Base-by-base conservation (phyloP, 2,888 invertebrate species). In the Acanthosepion pharaonis region DNA sequence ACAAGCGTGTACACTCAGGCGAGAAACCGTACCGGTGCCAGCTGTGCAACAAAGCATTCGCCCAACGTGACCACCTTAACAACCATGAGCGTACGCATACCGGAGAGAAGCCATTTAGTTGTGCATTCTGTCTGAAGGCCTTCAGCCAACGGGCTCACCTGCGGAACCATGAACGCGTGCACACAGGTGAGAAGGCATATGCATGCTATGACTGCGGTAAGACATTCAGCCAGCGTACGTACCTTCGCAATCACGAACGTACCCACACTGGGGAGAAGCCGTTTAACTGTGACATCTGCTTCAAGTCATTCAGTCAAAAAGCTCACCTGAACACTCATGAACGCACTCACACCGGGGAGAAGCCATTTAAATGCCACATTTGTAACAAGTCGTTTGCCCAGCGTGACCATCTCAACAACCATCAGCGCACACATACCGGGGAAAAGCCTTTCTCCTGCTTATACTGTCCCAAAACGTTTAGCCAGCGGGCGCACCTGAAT, bases 241-340 rank as follows among this genome's bases (percentile, higher is more conserved):
- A 93, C 93, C 93, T 93, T 49, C 93, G 93, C 49, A 93, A 93
- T 48, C 93, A 93, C 33, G 93, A 93, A 49, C 93, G 93, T n/a
- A 93, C 53, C 33, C 93, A 93, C 93, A 93, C 93, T 51, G 93
- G 93, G 49, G 93, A 93, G 93, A 93, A 51, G n/a, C 93, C 93
- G 53, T 93, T 93, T n/a, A 93, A 93, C 53, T 93, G 93, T 51
- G 93, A 51, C 93, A n/a, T 93, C n/a, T 93, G 93, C n/a, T 93
- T 93, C 53, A 93, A 93, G 93, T 93, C 93, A 9, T 93, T 93
- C 25, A 93, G 93, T 25, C 93, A 93, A 53, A 93, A 93, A 93
- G 93, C 93, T n/a, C 93, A 93, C 49, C 93, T 93, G 51, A 93
- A 93, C 53, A 93, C 93, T 0, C 93, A 93, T 25, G 93, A 93